Evolutionary conservation across 2,888 invertebrate species (phyloP).

Genomic region (Rhingia campestris): DNA sequence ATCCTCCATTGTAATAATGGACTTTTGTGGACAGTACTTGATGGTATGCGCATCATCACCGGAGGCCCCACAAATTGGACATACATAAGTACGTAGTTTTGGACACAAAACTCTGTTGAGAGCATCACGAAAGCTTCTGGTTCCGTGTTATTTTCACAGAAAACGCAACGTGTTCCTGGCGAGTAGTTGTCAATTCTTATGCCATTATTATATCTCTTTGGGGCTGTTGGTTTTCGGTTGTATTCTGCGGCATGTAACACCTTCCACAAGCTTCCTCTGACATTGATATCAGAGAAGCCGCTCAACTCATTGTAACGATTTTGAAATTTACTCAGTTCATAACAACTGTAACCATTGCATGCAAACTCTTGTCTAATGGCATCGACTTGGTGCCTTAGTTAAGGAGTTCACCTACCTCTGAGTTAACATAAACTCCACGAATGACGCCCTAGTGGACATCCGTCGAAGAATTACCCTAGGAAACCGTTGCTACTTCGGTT

Average conservation of each 20-base stretch:
- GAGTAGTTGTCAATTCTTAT: slow-evolving; percentile 77
- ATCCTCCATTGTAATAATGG: slow-evolving; percentile 82
- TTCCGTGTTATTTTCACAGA: slow-evolving; percentile 91
- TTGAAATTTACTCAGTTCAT: slow-evolving; percentile 77
- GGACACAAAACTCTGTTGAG: slow-evolving; percentile 87
- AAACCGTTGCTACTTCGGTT: too few relatives aligned
- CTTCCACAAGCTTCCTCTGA: slow-evolving; percentile 73
- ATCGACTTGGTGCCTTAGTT: slow-evolving; percentile 76
- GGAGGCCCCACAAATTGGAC: slow-evolving; percentile 86
- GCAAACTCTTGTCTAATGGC: slow-evolving; percentile 81
- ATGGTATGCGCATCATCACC: slow-evolving; percentile 90
- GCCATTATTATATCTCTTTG: slow-evolving; percentile 77
- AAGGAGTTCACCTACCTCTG: too few relatives aligned
- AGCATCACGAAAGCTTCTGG: slow-evolving; percentile 85
- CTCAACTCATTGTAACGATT: slow-evolving; percentile 16
- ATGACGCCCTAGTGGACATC: too few relatives aligned
- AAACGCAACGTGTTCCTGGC: slow-evolving; percentile 84
- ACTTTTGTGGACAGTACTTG: slow-evolving; percentile 88
- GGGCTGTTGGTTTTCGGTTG: slow-evolving; percentile 44
- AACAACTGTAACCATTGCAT: slow-evolving; percentile 79
- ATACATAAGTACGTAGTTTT: slow-evolving; percentile 88
- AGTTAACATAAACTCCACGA: too few relatives aligned
- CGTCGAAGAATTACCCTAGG: too few relatives aligned
- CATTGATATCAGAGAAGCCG: slow-evolving; percentile 14
- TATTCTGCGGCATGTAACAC: slow-evolving; percentile 62